A percentile compares a stretch with the other conserved stretches of the same genome.
Conservation (phyloP, 1,140 invertebrate species). For the Oreohelix idahoensis region DNA sequence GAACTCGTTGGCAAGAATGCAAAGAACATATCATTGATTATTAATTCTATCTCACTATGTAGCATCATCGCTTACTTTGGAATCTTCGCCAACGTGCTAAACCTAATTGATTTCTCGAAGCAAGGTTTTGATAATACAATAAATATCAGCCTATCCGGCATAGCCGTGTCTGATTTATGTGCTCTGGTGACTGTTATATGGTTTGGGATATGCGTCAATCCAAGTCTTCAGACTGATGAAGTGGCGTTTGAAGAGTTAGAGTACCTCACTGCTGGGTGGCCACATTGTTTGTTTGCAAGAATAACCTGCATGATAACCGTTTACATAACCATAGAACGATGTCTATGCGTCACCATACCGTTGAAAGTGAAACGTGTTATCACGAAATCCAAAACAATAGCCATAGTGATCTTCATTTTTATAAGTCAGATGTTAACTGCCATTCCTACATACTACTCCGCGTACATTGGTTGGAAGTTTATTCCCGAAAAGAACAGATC, state of each 20-base stretch:
- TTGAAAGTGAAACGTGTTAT: conserved; percentile 21
- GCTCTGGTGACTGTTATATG: not conserved
- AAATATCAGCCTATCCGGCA: conserved; percentile 7
- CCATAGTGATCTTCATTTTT: not conserved
- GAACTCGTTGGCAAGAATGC: no score
- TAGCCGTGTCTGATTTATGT: conserved; percentile 3
- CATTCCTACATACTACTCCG: not conserved
- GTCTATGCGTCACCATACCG: conserved; percentile 5
- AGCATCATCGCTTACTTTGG: not conserved
- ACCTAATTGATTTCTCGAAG: not conserved
- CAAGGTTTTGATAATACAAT: conserved; percentile 12
- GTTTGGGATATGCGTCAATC: not conserved
- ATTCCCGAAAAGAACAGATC: not conserved
- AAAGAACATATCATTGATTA: not conserved
- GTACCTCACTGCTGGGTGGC: not conserved
- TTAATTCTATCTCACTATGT: not conserved
- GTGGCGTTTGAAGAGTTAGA: not conserved
- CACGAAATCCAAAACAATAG: not conserved
- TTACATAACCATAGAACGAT: conserved; percentile 25
- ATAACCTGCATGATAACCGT: conserved; percentile 14
- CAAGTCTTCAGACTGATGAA: not conserved
- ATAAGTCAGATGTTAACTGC: not conserved
- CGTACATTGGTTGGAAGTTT: not conserved
- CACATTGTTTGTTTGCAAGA: conserved; percentile 6
- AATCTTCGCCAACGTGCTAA: conserved; percentile 17